Base-by-base conservation (phyloP, 2,797 vertebrate genomes). In the Sebastes steindachneri region DNA sequence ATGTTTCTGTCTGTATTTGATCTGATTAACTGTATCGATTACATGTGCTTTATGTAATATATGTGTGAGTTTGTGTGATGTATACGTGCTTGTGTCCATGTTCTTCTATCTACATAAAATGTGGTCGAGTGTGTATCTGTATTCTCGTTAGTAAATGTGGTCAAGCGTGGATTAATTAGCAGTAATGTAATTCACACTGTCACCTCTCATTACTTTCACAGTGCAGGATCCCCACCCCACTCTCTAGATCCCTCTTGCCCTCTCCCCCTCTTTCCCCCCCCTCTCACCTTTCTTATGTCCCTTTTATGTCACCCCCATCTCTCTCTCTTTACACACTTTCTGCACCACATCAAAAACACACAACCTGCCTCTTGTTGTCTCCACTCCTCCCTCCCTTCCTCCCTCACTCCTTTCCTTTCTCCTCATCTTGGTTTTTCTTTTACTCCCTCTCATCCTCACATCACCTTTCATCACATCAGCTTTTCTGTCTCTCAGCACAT, bases 101-200 rank as follows among this genome's bases (percentile, higher is more conserved):
- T 62, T 75, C 55, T 62, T 75, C 55, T n/a, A 71, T 23, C 57
- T 23, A 57, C 73, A 70, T 28, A 70, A 73, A 69, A 71, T 73
- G 84, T 60, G 70, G 55, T 75, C 76, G 72, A 77, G 80, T 77
- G 68, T 84, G 84, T 85, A 33, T 85, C 81, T 80, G 81, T 77
- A 83, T 86, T 89, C 80, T 89, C 59, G 60, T 92, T 89, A 92
- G 88, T 83, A 79, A 72, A 91, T 73, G 92, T 91, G 89, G 86
- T 93, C 92, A 94, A 91, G 90, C 85, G 78, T 93, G 89, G 72
- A 93, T 91, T 95, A 91, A 94, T 95, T 94, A 94, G 85, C 90
- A 75, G 72, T 91, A 92, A 94, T 92, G 76, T 88, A 89, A 93
- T 93, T 93, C 92, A 88, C 87, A 88, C 68, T 92, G 93, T 93